Base-by-base conservation (phyloP, 1,140 invertebrate genomes). In the Tenebrio molitor region DNA sequence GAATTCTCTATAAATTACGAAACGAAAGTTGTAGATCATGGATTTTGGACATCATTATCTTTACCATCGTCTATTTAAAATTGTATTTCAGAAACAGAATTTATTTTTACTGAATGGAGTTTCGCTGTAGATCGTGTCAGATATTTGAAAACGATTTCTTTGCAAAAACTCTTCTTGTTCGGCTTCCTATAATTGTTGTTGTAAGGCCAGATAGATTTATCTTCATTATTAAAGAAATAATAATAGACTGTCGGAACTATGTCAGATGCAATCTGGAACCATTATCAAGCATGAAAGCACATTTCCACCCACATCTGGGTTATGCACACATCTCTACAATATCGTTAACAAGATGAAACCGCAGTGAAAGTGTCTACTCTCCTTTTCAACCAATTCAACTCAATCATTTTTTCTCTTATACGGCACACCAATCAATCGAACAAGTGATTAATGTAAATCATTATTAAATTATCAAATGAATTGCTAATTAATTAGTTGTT, bases 301-400 rank as follows among this genome's bases (percentile, higher is more conserved):
- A 39, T 39, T 39, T 53, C 21, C 17, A 21, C 46, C 17, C 23
- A n/a, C 46, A 53, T 23, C 1, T 53, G 46, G 46, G 46, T 53
- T 53, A 53, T 3, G 46, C 46, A 53, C 46, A 23, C 46, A 23
- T 53, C 46, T 53, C 19, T n/a, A 53, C 46, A 53, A 53, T 53
- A 19, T 19, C 46, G 46, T 21, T 53, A 10, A 53, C 46, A 50
- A 53, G 46, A 39, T 39, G 36, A 39, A 39, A 39, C n/a, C 2
- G 5, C 12, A 53, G 46, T 53, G 46, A 53, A 53, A 53, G 46
- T 23, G 10, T 53, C 19, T n/a, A 29, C 50, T 29, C 50, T 15
- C 7, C 10, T n/a, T 58, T 58, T 25, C n/a, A 58, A 5, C 14
- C 2, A 14, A 21, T 50, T 23, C 1, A 23, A 19, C 4, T 21